Base-by-base conservation (phyloP, 2,888 invertebrate species). In the Zaprionus lineosus region DNA sequence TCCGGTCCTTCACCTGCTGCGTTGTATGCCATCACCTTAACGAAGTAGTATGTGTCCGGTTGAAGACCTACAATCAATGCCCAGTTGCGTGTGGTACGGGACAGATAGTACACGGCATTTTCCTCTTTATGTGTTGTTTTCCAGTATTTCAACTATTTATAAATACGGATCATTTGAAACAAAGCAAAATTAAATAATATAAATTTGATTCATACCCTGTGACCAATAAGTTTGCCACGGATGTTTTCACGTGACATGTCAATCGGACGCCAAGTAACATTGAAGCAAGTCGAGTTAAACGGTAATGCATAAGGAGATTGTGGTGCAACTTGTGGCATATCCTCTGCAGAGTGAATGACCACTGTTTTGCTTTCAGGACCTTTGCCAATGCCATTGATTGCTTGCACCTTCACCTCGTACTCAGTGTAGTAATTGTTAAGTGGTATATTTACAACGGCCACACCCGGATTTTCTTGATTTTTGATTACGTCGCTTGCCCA, bases 21-120 rank as follows among this genome's bases (percentile, higher is more conserved):
- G 91, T 98, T 98, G 86, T 96, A 98, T 0, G 97, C 98, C 97
- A 98, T 98, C 1, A 96, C 95, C 91, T 97, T 96, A 0, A 98
- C 97, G 84, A 92, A 95, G 90, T 99, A 99, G 87, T 97, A 96
- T 0, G 96, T 97, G 88, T 98, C 95, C 0, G 98, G 97, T 81
- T 96, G 94, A 40, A 99, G 91, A 72, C 98, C 98, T 7, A 98
- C 97, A 85, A 99, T 96, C 1, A 97, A 91, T 0, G 98, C 96
- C 94, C 95, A 95, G 47, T 95, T 94, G 44, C 94, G 92, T 1
- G 94, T 95, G 1, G 95, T 95, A 61, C 97, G 93, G 6, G 97
- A 97, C 50, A 98, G 91, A 88, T 94, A 97, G 88, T 96, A 96
- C 33, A 96, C 94, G 51, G 94, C 92, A 85, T 95, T 94, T 84